Base-by-base conservation (phyloP, 2,113 vertebrate species). In the Chrysochloris asiatica region DNA sequence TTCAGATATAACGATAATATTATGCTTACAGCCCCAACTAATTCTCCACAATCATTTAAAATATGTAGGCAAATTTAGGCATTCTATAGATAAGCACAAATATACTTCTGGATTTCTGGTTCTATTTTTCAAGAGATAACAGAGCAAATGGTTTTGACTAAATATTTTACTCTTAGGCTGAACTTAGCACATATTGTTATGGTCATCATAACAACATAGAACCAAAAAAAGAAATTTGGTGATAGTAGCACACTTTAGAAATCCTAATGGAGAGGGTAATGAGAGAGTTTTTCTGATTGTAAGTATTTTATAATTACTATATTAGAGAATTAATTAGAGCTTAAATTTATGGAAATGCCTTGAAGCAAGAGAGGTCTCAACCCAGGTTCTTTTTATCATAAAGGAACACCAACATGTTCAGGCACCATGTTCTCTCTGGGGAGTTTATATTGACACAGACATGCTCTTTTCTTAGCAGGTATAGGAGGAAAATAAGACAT, bases 391-490 rank as follows among this genome's bases (percentile, higher is more conserved):
- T 4, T 3, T 50, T 73, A 81, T 43, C 3, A 8, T 14, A 16
- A 50, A 67, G 65, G 19, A 88, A 5, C 45, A 41, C 72, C 83
- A 45, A 4, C 26, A 16, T 24, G 0, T 41, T n/a, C 4, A 48
- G 33, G 65, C 22, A 33, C 13, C 21, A 38, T 21, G 11, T n/a
- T 0, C 8, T 86, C 38, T 45, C n/a, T 38, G 38, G 30, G n/a
- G 78, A 48, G 10, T 38, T 26, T 26, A 2, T 4, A 36, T 59
- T 47, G 61, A 72, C 59, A 61, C 2, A 38, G 59, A 30, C 0
- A 9, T 81, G 56, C 87, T 75, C 79, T 86, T 93, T 88, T 86
- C 75, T 94, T 83, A 93, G 86, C n/a, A 59, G 50, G 17, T 67
- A 22, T 48, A 30, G 80, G 85, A 91, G 11, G 43, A 13, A 89